Evolutionary conservation across 2,797 vertebrate species (phyloP), one percentile per base, ranked within the genome.

Genomic region (Poeciliopsis paucimaculata): DNA sequence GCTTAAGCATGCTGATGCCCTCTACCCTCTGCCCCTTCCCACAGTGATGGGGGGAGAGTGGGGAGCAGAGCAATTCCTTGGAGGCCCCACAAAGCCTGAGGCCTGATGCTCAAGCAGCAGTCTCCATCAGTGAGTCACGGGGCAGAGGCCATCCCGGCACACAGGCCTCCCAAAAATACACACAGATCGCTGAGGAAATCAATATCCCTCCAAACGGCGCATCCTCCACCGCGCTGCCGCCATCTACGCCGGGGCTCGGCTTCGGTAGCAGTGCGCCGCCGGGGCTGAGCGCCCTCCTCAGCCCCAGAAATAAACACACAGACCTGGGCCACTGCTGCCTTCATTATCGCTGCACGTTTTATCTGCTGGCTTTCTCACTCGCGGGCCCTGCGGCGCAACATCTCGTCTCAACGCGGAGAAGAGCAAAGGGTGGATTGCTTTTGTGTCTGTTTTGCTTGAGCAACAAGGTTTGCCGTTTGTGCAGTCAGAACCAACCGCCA

Each of bases 41-140:
- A 93, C 91, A 91, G 93, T 90, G 87, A 74, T 72, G 87, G 53
- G 53, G 80, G 85, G 80, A 85, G 76, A 86, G 53, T 20, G 80
- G 85, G 80, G 87, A 75, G 84, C 76, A 88, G 86, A 75, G 79
- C 75, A 93, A 94, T 95, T 95, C 95, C 94, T 91, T 81, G 86
- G 94, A 95, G 95, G 92, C 91, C 91, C 84, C 1, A 80, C 86
- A 86, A 83, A 92, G 95, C 95, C 95, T 73, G 91, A 93, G 95
- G 96, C 93, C 89, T 70, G 81, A 83, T 87, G 90, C 94, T 95
- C 91, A 90, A 95, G 94, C 93, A 94, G 92, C 90, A 94, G 95
- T 93, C 94, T 96, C 94, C 90, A 93, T 95, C 94, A 95, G 94
- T 96, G 95, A 96, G 95, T 96, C 96, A 96, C 93, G 90, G 96